Base-by-base conservation (phyloP, 2,797 vertebrate genomes). In the Smutsia temminckii region DNA sequence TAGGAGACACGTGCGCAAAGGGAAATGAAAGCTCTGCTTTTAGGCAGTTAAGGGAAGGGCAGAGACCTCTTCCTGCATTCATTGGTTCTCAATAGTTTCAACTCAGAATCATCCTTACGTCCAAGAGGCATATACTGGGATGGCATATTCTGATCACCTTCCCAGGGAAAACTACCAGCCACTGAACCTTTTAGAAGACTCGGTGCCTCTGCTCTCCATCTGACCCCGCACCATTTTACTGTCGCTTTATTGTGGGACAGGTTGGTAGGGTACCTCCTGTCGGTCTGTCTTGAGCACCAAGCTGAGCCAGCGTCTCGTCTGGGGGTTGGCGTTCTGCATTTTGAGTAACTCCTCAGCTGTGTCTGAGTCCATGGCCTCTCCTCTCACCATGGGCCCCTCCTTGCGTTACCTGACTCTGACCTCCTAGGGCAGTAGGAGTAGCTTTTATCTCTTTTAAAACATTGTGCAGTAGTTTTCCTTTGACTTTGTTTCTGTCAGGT, bases 341-440 rank as follows among this genome's bases (percentile, higher is more conserved):
- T n/a, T 2, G 46, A 40, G 0, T 14, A 0, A 5, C 13, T 91
- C n/a, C 40, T 51, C 46, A 8, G 8, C 25, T 17, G 9, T 3
- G 13, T 40, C 40, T 40, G 40, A 40, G 40, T 40, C 40, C 40
- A 7, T 7, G 40, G 2, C 21, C 40, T 55, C n/a, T 18, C 23
- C 0, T 59, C 75, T 61, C 10, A 32, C 78, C 71, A 46, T 6
- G 64, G 64, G 32, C 51, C 71, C 21, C 64, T 34, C 2, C 34
- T 6, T 40, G 0, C 0, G 34, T n/a, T 20, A 1, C 8, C 68
- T 23, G 59, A 21, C 21, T 29, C 17, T n/a, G 0, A 13, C 17
- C 5, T 63, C 55, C 3, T 10, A 6, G 25, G 68, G 34, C 6
- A 1, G 49, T 1, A 0, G 14, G 18, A 5, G 27, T 2, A 32